Conservation (phyloP, 2,797 vertebrate species). For the Leptodactylus fallax region DNA sequence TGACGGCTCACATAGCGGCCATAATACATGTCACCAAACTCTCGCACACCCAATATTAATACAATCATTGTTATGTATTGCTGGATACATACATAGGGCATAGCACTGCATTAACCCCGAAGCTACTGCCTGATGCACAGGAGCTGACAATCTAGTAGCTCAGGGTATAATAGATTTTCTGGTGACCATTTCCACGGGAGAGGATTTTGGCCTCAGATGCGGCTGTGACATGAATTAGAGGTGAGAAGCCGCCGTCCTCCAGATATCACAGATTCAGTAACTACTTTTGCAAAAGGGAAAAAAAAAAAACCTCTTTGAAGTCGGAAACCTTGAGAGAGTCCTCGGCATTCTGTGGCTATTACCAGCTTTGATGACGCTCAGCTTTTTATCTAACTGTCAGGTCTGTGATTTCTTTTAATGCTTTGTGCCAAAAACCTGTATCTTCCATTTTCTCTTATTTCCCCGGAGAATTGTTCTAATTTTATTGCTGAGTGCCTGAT, state of each 20-base stretch:
- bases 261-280: slow-evolving; percentile 10
- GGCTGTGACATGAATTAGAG: neutral
- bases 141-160: neutral
- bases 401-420: slow-evolving; percentile 46
- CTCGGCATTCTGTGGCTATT: slow-evolving; percentile 31
- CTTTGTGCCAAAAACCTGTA: slow-evolving; percentile 39
- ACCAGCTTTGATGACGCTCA: slow-evolving; percentile 40
- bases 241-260: neutral
- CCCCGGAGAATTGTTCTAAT: slow-evolving; percentile 54
- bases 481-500: slow-evolving; percentile 44
- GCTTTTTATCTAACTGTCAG: slow-evolving; percentile 45
- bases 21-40: too few species aligned
- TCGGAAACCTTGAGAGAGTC: slow-evolving; percentile 30
- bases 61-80: too few species aligned
- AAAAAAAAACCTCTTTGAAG: slow-evolving; percentile 30
- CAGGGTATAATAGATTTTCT: neutral
- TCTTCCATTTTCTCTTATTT: slow-evolving; percentile 49
- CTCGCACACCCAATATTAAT: too few species aligned
- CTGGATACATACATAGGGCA: too few species aligned
- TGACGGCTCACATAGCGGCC: too few species aligned
- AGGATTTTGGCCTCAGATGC: neutral
- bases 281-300: neutral
- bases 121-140: neutral
- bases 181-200: too few species aligned
- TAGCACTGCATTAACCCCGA: neutral